A percentile compares a stretch with the other conserved stretches of the same genome.
phyloP scores from a whole-genome alignment of 2,113 vertebrate species.

The Diphyllodes magnificus region DNA sequence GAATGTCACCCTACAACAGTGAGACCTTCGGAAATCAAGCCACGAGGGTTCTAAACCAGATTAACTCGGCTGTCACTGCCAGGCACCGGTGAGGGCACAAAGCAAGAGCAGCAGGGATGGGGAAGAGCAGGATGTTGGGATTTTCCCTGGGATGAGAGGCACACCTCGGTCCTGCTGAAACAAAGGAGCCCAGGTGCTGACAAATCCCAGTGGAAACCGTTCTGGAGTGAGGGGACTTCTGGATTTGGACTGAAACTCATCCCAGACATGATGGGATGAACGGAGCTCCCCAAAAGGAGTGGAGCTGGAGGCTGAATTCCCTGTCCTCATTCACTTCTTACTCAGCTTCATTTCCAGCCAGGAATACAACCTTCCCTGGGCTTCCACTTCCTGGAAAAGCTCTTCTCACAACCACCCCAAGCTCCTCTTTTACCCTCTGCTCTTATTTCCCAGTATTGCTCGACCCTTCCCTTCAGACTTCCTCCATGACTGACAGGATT shows the following conservation, averaged over 20 bases:
- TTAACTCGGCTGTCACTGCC: background rate
- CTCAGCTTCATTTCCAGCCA: background rate
- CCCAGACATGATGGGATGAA: background rate
- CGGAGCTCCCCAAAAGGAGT: fast-evolving
- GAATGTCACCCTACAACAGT: background rate
- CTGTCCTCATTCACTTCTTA: background rate
- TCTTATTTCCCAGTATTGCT: background rate
- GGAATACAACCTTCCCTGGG: background rate
- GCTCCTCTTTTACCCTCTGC: background rate
- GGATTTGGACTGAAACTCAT: background rate
- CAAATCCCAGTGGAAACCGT: background rate
- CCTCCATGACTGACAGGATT: background rate
- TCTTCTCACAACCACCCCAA: background rate
- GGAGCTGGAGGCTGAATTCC: background rate
- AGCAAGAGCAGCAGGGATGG: background rate
- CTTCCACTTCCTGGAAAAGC: background rate
- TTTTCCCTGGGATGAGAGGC: background rate
- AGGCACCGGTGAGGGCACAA: background rate
- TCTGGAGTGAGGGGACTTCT: background rate
- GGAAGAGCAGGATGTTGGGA: background rate
- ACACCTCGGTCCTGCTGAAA: background rate
- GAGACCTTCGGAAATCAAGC: background rate
- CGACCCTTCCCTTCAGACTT: background rate
- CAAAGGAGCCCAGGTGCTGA: background rate
- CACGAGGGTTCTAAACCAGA: background rate